Evolutionary conservation across 2,797 vertebrate genomes (phyloP), one percentile per base, ranked within the genome.

Genomic region (Sternarchorhynchus goeldii): DNA sequence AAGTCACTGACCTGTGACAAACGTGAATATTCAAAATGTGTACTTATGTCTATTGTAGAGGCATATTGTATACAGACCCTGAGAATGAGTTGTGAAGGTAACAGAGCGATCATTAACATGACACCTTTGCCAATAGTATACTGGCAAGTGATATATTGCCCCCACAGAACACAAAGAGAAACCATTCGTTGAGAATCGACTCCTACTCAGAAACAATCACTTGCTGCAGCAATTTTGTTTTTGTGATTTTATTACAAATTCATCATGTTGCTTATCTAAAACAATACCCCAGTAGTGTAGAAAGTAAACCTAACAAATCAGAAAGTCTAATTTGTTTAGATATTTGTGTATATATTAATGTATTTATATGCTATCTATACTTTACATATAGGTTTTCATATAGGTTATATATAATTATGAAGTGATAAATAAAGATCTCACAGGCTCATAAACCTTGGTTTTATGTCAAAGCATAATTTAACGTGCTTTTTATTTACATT

Each of bases 121-220:
- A 82, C 91, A 91, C 66, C 77, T 83, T 76, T 80, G 84, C 89
- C 91, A 88, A 91, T 92, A 89, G 25, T 80, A 75, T 82, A 75
- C 64, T 32, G 21, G 56, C 72, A 77, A 78, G 85, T 90, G 90
- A 92, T 89, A 71, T 83, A 90, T 89, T 84, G 84, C 84, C 73
- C 65, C 41, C 34, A 69, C 76, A 75, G 62, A 58, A 73, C 55
- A 75, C 39, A 82, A 74, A 58, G 65, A 79, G 66, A 79, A 79
- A 86, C 82, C 76, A 73, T 76, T 68, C 63, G 66, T 80, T 65
- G 45, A 53, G 41, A 78, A 84, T 82, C 78, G 83, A 81, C 82
- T 77, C 63, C 68, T 71, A 73, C 73, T 72, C 81, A 78, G 63
- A 70, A 72, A 79, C 58, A 60, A 84, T 73, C 75, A 67, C 58